Evolutionary conservation across 2,113 vertebrate genomes (phyloP).

Genomic region (human): GRCh38 chrX:51664501-51665000

Average conservation of each 20-base stretch:
- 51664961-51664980: not conserved
- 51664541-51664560: not conserved
- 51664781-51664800: not conserved
- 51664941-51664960: not conserved
- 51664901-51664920: not conserved
- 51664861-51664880: not conserved
- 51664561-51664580: not conserved
- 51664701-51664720: not conserved
- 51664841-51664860: not conserved
- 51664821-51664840: not conserved
- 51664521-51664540: too few species aligned
- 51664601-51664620: not conserved
- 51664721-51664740: not conserved
- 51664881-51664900: not conserved
- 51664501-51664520: not conserved
- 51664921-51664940: not conserved
- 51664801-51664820: not conserved
- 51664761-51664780: not conserved
- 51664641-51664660: not conserved
- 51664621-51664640: not conserved
- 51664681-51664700: not conserved
- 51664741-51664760: too few species aligned
- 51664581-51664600: not conserved
- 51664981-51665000: not conserved
- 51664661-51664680: not conserved